Evolutionary conservation across 2,797 vertebrate species (phyloP).

Genomic region (Rhincodon typus): DNA sequence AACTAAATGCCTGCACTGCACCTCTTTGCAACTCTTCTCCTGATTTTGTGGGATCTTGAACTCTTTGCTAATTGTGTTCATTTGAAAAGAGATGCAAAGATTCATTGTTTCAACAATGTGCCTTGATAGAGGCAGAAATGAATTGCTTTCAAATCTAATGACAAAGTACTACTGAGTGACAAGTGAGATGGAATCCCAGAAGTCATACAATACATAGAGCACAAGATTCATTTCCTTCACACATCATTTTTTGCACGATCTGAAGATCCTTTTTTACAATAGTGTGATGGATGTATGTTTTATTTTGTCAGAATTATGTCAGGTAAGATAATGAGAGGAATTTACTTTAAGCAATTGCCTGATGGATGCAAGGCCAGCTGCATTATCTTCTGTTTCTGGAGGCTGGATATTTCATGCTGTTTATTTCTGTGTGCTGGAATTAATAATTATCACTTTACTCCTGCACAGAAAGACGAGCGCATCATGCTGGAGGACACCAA

Average conservation of each 20-base stretch:
- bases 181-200: not conserved
- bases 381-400: not conserved
- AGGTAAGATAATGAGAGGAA: not conserved
- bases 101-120: not conserved
- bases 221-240: not conserved
- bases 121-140: not conserved
- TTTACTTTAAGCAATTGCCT: not conserved
- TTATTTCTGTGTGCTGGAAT: not conserved
- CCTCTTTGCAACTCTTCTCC: not conserved
- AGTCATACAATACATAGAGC: not conserved
- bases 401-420: not conserved
- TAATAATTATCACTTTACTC: slow-evolving; percentile 15
- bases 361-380: not conserved
- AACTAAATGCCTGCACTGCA: not conserved
- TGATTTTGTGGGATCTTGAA: not conserved
- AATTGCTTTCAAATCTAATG: not conserved
- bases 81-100: not conserved
- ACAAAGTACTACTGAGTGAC: not conserved
- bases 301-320: not conserved
- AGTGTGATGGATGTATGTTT: not conserved
- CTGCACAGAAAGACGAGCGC: slow-evolving; percentile 76
- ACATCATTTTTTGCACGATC: not conserved
- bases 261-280: not conserved
- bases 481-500: slow-evolving; percentile 92
- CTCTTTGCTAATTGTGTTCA: not conserved